These are phyloP conservation scores for Hydrotaea cyrtoneurina DNA, from an alignment of 2,888 invertebrate genomes.

Conservation along the genomic window DNA sequence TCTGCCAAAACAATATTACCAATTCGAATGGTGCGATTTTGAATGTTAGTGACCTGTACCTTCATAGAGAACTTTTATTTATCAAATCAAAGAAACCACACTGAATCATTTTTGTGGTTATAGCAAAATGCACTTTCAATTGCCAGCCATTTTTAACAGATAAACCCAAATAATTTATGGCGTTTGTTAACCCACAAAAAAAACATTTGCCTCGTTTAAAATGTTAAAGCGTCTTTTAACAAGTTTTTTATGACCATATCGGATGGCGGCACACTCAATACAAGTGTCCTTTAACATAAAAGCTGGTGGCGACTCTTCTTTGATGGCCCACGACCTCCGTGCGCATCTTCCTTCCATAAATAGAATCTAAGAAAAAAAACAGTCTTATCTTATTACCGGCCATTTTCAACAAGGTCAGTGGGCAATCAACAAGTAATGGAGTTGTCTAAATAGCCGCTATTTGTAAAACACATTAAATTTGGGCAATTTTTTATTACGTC, in stretches of 20 bases:
- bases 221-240: not conserved
- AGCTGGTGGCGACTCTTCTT: too few relatives aligned
- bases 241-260: conserved; percentile 18
- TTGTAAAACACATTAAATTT: conserved; percentile 28
- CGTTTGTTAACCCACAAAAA: not conserved
- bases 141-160: too few relatives aligned
- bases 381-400: conserved; percentile 12
- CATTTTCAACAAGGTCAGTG: conserved; percentile 6
- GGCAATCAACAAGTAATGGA: conserved; percentile 31
- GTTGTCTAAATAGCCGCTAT: conserved; percentile 30
- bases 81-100: too few relatives aligned
- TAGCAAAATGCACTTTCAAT: too few relatives aligned
- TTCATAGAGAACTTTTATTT: too few relatives aligned
- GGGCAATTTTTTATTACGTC: conserved; percentile 29
- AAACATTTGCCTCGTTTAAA: not conserved
- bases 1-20: too few relatives aligned
- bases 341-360: not conserved
- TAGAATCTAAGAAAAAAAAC: conserved; percentile 16
- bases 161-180: too few relatives aligned
- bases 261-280: not conserved
- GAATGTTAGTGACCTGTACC: too few relatives aligned
- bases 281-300: not conserved
- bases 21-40: too few relatives aligned
- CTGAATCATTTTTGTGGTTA: too few relatives aligned
- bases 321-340: not conserved